Conservation (phyloP, 2,797 vertebrate genomes). For the Microhierax caerulescens region DNA sequence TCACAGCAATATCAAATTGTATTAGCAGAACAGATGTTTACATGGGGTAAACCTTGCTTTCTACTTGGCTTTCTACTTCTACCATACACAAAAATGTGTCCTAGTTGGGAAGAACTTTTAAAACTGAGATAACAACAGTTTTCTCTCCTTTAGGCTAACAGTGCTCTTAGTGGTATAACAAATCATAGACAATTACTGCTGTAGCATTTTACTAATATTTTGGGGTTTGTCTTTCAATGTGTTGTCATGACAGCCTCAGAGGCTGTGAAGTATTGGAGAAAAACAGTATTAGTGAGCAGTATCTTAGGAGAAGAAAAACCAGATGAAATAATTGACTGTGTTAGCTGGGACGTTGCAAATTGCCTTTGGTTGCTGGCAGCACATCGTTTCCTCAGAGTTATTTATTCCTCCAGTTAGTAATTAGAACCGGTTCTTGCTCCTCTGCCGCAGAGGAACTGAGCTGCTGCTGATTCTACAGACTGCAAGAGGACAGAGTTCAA, state of each 20-base stretch:
- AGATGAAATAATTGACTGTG: conserved; percentile 11
- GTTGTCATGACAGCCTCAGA: neutral
- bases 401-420: conserved; percentile 39
- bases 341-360: conserved; percentile 3
- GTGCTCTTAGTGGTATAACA: neutral
- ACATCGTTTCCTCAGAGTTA: conserved; percentile 33
- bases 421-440: conserved; percentile 22
- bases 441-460: neutral
- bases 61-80: neutral
- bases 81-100: neutral
- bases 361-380: conserved; percentile 41
- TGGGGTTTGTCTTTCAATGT: neutral
- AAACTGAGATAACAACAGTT: neutral
- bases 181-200: neutral
- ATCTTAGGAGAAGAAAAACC: neutral
- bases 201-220: neutral
- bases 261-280: neutral
- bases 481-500: neutral
- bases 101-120: neutral
- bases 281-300: neutral
- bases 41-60: no score
- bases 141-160: neutral
- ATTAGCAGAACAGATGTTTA: neutral
- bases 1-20: neutral
- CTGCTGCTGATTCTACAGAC: neutral